Evolutionary conservation across 2,888 invertebrate species (phyloP), one percentile per base, ranked within the genome.

Genomic region (Cyclophora albipunctata): DNA sequence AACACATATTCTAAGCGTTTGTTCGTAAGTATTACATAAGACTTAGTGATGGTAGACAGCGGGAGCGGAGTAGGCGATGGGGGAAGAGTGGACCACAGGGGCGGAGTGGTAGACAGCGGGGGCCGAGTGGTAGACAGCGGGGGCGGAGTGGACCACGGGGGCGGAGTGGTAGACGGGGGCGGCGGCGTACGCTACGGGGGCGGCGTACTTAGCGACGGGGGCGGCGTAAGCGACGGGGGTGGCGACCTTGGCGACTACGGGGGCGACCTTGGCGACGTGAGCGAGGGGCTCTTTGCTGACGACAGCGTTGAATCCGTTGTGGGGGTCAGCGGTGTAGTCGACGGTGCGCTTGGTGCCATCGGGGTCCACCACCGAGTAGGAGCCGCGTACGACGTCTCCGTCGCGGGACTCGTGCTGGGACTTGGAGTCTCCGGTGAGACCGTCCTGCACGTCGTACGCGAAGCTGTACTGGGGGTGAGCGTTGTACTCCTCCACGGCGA

Each of bases 251-350:
- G 65, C 64, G 20, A 66, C 64, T 6, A 66, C 60, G 33, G 71
- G 66, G 35, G 66, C 64, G 44, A 60, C 71, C 52, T 75, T 76
- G 51, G 78, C 74, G 42, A 55, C 58, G 57, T 62, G 65, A 51
- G 46, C 80, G 56, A 80, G 64, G 46, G 80, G 72, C 51, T 89
- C 88, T 59, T 76, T 84, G 73, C 78, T 85, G 3, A 91, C 91
- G 45, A 90, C 89, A 34, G 91, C 91, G 75, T 90, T 90, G 80
- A 91, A 90, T 34, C 90, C 73, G 74, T 90, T 79, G 81, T 86
- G 73, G 37, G 71, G 71, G 60, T 85, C 84, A 45, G 86, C 84
- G 57, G 81, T 81, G 77, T 86, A 86, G 46, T 91, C 90, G 2
- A 91, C 91, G 50, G 84, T 89, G 60, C 91, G 87, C 69, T 81